Conservation (phyloP, 2,113 vertebrate species). For the Cottus gobio region DNA sequence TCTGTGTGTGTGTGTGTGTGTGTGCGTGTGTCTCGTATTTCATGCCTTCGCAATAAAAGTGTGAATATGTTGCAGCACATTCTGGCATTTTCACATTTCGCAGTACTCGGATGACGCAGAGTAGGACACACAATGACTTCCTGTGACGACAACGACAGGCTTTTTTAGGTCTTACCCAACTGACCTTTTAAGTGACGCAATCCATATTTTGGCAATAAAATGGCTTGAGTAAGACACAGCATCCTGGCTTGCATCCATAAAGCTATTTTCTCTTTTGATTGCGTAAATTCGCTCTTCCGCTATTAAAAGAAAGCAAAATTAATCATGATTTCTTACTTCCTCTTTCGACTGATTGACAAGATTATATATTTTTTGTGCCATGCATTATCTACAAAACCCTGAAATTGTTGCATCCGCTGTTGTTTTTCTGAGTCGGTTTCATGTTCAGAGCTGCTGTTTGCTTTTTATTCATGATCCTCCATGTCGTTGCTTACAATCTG, state of each 20-base stretch:
- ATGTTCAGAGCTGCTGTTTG: neutral
- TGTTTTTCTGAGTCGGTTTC: neutral
- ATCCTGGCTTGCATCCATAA: neutral
- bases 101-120: too few relatives aligned
- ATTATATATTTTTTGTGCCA: neutral
- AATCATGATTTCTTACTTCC: neutral
- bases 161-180: neutral
- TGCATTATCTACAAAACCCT: neutral
- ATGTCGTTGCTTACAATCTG: neutral
- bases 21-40: neutral
- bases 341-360: neutral
- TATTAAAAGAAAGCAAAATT: neutral
- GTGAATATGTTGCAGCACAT: neutral
- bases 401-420: neutral
- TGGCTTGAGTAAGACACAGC: too few relatives aligned
- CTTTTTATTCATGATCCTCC: neutral
- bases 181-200: conserved; percentile 7
- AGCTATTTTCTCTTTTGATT: neutral
- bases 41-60: neutral
- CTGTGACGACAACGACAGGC: neutral
- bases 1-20: too few relatives aligned
- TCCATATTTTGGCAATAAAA: neutral
- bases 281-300: neutral
- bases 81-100: neutral
- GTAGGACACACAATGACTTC: neutral